Percentiles rank a stretch among this genome's conserved stretches.
Conservation (phyloP, 2,113 vertebrate genomes). For the Gnathochromis pfefferi region DNA sequence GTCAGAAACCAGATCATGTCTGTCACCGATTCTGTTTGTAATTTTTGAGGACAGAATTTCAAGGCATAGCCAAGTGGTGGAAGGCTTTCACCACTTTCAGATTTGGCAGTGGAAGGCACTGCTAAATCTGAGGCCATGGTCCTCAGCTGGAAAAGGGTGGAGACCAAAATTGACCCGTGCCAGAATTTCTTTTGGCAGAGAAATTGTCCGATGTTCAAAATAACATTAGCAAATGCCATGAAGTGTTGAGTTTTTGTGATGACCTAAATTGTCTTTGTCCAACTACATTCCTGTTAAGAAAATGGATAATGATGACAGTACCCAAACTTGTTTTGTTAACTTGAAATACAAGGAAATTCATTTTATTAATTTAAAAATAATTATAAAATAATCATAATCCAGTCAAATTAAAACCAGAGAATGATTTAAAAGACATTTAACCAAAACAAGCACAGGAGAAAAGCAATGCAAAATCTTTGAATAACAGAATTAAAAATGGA, state of each 20-base stretch:
- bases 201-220: not conserved
- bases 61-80: not conserved
- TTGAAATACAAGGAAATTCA: not conserved
- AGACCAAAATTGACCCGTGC: not conserved
- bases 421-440: not conserved
- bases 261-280: not conserved
- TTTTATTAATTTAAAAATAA: not conserved
- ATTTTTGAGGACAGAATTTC: not conserved
- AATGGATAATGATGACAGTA: not conserved
- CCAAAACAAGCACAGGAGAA: not conserved
- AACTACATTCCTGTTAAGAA: not conserved
- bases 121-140: not conserved
- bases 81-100: not conserved
- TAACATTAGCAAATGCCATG: not conserved
- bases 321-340: not conserved
- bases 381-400: not conserved
- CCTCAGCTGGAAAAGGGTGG: not conserved
- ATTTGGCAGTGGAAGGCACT: not conserved
- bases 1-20: not conserved
- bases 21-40: not conserved
- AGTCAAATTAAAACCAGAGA: not conserved
- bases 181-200: not conserved
- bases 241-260: not conserved
- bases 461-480: not conserved
- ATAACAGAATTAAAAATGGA: not conserved